These are phyloP conservation scores for Furnarius figulus DNA, from an alignment of 2,113 vertebrate genomes.

Conservation along the genomic window DNA sequence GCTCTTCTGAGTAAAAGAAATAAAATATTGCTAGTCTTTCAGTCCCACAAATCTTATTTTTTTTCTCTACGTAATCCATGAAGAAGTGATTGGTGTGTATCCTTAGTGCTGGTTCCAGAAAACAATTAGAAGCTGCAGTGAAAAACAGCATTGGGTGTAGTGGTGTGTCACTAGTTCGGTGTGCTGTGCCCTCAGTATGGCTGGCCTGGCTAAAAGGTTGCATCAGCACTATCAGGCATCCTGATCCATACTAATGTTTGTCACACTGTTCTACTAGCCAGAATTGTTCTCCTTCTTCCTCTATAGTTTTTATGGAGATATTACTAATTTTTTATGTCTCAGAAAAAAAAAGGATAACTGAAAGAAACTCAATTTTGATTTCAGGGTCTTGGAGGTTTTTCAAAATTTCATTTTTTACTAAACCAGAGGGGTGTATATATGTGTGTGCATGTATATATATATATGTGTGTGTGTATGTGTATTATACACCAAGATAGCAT, in stretches of 20 bases:
- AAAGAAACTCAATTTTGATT: not conserved
- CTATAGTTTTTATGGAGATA: not conserved
- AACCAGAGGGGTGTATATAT: not conserved
- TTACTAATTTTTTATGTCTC: not conserved
- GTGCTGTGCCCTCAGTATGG: not conserved
- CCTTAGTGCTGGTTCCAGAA: not conserved
- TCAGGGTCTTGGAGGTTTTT: not conserved
- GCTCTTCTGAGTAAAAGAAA: not conserved
- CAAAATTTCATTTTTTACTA: not conserved
- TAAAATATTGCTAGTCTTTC: not conserved
- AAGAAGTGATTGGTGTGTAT: not conserved
- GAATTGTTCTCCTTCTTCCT: not conserved
- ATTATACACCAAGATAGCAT: not conserved
- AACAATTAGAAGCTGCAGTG: not conserved
- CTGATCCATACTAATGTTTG: not conserved
- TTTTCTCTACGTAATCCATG: not conserved
- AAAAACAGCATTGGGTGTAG: not conserved
- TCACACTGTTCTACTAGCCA: not conserved
- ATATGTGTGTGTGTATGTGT: too few relatives aligned
- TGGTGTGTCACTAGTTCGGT: not conserved
- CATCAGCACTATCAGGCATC: not conserved
- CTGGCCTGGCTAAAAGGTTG: not conserved
- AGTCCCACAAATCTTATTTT: not conserved
- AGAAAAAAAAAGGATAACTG: not conserved
- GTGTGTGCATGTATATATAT: too few relatives aligned